These are phyloP conservation scores for Muscina levida DNA, from an alignment of 2,888 invertebrate genomes.

Conservation along the genomic window DNA sequence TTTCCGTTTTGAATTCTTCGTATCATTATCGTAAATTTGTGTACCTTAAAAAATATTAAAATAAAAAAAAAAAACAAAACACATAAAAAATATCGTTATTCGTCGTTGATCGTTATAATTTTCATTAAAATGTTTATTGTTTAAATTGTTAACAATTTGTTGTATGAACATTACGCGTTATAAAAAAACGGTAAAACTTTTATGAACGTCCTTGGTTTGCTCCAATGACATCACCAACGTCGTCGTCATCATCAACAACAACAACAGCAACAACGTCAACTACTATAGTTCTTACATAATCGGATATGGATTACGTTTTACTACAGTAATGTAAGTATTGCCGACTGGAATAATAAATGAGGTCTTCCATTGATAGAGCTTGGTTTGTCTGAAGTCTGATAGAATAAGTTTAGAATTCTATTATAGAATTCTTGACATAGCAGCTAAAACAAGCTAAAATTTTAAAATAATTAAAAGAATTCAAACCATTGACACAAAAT, in stretches of 20 bases:
- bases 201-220: constrained; percentile 46
- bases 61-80: constrained; percentile 28
- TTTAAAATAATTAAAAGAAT: no score
- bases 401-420: no score
- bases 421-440: no score
- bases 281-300: constrained; percentile 28
- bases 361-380: neutral
- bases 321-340: constrained; percentile 57
- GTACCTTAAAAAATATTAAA: constrained; percentile 61
- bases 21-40: constrained; percentile 55
- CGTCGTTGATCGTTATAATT: constrained; percentile 41
- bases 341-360: neutral
- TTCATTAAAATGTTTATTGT: neutral
- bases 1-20: constrained; percentile 45
- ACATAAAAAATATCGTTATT: constrained; percentile 21
- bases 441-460: no score
- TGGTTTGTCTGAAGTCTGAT: no score
- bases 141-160: constrained; percentile 39
- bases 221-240: constrained; percentile 51
- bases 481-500: no score
- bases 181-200: neutral
- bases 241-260: no score
- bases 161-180: constrained; percentile 12
- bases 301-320: constrained; percentile 31
- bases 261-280: no score